phyloP scores from a whole-genome alignment of 2,797 vertebrate species.

The Gephyroberyx darwinii region DNA sequence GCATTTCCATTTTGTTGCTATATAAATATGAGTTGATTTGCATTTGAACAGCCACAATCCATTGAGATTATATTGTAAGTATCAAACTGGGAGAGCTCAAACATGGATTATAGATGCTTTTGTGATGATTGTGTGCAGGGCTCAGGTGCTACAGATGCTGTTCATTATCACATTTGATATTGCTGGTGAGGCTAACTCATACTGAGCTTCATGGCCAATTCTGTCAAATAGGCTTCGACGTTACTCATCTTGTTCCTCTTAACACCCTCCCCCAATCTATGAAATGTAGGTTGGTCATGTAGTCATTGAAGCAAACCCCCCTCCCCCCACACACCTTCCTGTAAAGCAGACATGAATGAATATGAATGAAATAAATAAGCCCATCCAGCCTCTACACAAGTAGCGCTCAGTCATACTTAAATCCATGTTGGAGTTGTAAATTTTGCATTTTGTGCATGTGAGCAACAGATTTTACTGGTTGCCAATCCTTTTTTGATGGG shows the following conservation, averaged over 20 bases:
- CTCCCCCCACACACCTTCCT: neutral
- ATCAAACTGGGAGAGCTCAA: neutral
- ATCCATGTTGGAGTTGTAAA: constrained; percentile 51
- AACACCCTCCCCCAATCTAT: constrained; percentile 4
- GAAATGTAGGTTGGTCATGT: neutral
- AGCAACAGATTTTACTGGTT: constrained; percentile 27
- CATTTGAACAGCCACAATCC: neutral
- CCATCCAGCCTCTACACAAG: neutral
- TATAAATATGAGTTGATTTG: constrained; percentile 12
- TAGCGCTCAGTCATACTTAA: constrained; percentile 25
- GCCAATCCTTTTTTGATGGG: constrained; percentile 8
- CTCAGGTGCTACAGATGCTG: constrained; percentile 63
- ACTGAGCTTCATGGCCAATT: constrained; percentile 11
- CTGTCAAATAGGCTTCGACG: constrained; percentile 15
- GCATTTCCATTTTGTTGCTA: constrained; percentile 14
- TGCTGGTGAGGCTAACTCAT: constrained; percentile 21
- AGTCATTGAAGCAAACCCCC: constrained; percentile 6
- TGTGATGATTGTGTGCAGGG: constrained; percentile 24
- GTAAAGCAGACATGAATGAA: constrained; percentile 42
- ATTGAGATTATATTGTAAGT: neutral
- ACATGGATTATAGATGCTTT: neutral
- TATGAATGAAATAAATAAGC: constrained; percentile 33
- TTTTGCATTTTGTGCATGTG: constrained; percentile 27
- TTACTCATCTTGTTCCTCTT: constrained; percentile 13
- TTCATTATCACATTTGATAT: constrained; percentile 59